Evolutionary conservation across 2,113 vertebrate genomes (phyloP).

Genomic region (Lathamus discolor): DNA sequence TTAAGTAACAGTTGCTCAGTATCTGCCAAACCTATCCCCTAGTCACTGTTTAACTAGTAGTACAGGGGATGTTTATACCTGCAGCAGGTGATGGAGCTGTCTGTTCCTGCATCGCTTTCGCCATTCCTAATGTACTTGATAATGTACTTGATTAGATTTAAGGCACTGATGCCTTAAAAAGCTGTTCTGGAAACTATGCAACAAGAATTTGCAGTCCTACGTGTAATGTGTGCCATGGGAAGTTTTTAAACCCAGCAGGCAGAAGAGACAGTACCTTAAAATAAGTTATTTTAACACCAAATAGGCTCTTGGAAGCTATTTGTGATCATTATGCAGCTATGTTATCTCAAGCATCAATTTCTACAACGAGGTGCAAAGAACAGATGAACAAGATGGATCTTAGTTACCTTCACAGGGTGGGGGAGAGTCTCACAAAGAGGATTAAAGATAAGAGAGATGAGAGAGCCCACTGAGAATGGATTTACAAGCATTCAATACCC

Average conservation of each 20-base stretch:
- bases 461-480: not conserved
- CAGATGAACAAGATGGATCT: constrained; percentile 56
- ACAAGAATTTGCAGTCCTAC: not conserved
- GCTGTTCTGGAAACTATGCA: not conserved
- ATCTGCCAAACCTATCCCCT: not conserved
- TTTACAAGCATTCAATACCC: not conserved
- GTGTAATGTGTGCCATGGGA: not conserved
- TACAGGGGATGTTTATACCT: not conserved
- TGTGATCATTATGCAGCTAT: constrained; percentile 53
- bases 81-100: not conserved
- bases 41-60: not conserved
- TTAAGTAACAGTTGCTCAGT: not conserved
- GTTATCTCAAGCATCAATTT: constrained; percentile 65
- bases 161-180: not conserved
- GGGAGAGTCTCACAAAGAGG: not conserved
- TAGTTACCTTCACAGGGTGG: constrained; percentile 54
- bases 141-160: not conserved
- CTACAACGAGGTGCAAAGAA: constrained; percentile 40
- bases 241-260: not conserved
- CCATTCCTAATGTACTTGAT: not conserved
- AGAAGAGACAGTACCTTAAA: constrained; percentile 3
- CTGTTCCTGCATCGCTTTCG: not conserved
- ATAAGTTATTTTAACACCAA: constrained; percentile 6
- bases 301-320: constrained; percentile 30
- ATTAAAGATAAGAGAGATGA: not conserved